Evolutionary conservation across 1,140 invertebrate species (phyloP).

Genomic region (Hermatobates lingyangjiaoensis): DNA sequence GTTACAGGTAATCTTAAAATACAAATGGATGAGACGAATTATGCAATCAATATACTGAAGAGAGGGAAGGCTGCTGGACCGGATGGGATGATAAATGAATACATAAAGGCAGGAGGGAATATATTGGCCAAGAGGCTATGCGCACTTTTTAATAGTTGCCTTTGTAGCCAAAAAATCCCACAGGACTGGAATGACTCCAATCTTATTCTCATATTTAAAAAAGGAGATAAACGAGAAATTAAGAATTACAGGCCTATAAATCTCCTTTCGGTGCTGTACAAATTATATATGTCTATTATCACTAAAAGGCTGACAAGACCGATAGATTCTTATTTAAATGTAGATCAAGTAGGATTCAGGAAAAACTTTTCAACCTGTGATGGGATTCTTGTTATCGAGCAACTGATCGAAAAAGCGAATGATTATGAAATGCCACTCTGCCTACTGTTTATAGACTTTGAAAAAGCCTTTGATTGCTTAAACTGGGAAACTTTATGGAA

Average conservation of each 20-base stretch:
- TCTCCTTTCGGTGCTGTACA: conserved; percentile 11
- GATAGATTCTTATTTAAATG: not conserved
- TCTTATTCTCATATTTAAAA: conserved; percentile 12
- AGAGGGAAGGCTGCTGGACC: conserved; percentile 19
- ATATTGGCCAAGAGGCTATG: conserved; percentile 7
- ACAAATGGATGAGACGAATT: not conserved
- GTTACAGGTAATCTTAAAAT: not conserved
- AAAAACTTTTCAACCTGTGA: conserved; percentile 1
- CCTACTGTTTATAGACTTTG: not conserved
- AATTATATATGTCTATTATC: conserved; percentile 11
- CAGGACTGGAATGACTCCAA: conserved; percentile 12
- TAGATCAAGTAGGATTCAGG: conserved; percentile 6
- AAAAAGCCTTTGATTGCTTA: not conserved
- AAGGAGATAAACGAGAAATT: conserved; percentile 2
- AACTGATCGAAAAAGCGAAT: not conserved
- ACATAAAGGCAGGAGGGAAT: conserved; percentile 16
- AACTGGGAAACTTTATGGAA: not conserved
- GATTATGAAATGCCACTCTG: not conserved
- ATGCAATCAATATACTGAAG: conserved; percentile 17
- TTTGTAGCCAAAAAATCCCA: conserved; percentile 12
- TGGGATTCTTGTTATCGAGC: not conserved
- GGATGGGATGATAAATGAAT: conserved; percentile 19
- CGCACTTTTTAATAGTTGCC: conserved; percentile 12
- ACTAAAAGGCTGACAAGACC: conserved; percentile 9
- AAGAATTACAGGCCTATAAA: conserved; percentile 13